These are phyloP conservation scores for Kryptopterus vitreolus DNA, from an alignment of 2,797 vertebrate genomes.

Conservation along the genomic window DNA sequence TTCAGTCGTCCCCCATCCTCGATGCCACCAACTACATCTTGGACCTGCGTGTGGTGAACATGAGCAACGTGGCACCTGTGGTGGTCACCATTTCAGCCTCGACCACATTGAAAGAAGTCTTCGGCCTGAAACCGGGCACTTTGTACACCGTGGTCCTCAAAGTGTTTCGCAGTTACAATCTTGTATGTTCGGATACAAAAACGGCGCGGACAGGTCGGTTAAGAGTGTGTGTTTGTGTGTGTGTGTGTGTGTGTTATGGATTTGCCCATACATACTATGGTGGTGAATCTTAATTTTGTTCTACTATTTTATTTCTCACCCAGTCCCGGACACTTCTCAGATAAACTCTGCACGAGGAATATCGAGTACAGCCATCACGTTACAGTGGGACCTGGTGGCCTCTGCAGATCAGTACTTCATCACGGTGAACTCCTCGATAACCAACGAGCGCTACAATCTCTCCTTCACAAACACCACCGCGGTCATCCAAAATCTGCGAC, in stretches of 20 bases:
- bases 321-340: slow-evolving; percentile 72
- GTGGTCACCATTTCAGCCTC: slow-evolving; percentile 42
- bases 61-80: slow-evolving; percentile 59
- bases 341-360: slow-evolving; percentile 57
- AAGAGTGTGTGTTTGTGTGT: neutral
- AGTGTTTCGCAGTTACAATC: slow-evolving; percentile 61
- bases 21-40: slow-evolving; percentile 71
- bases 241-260: neutral
- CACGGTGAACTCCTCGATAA: slow-evolving; percentile 51
- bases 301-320: neutral
- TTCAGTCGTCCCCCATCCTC: slow-evolving; percentile 66
- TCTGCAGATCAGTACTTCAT: slow-evolving; percentile 65
- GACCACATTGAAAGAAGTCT: slow-evolving; percentile 52
- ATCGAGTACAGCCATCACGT: slow-evolving; percentile 65
- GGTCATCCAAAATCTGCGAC: slow-evolving; percentile 60
- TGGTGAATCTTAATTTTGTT: slow-evolving; percentile 2
- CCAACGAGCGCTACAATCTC: slow-evolving; percentile 43
- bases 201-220: slow-evolving; percentile 65
- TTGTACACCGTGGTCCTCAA: slow-evolving; percentile 75
- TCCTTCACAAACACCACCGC: slow-evolving; percentile 48
- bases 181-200: slow-evolving; percentile 55
- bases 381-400: slow-evolving; percentile 65
- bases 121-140: slow-evolving; percentile 68
- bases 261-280: too few relatives aligned
- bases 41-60: slow-evolving; percentile 73